phyloP scores from a whole-genome alignment of 2,113 vertebrate species.

The Murina feae region DNA sequence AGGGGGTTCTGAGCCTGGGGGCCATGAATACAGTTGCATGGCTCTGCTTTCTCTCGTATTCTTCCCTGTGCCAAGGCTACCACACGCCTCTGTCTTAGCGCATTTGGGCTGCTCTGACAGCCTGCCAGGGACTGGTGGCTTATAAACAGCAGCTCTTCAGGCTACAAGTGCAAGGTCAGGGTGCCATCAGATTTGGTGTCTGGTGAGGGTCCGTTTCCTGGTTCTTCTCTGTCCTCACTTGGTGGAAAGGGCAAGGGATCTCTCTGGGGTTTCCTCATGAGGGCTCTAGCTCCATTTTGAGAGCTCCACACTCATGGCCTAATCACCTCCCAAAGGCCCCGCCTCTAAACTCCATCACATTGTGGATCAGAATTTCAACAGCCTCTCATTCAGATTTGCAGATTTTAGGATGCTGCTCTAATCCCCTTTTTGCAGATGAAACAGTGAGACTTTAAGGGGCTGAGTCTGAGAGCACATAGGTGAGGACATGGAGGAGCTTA shows the following conservation, averaged over 20 bases:
- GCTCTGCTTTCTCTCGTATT: neutral
- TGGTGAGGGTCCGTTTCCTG: neutral
- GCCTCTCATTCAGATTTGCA: neutral
- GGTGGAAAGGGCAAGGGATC: neutral
- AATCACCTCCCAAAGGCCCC: neutral
- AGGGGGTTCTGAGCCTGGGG: neutral
- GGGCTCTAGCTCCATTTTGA: neutral
- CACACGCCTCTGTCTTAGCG: accelerated
- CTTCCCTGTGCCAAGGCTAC: neutral
- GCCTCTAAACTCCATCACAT: neutral
- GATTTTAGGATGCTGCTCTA: neutral
- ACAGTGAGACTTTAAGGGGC: neutral
- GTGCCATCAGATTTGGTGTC: neutral
- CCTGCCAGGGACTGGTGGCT: neutral
- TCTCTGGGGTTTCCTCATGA: neutral
- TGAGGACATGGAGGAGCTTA: neutral
- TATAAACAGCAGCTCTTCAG: neutral
- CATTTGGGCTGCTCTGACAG: accelerated
- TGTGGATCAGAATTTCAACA: neutral
- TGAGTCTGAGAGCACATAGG: neutral
- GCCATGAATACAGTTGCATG: accelerated
- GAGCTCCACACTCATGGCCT: neutral
- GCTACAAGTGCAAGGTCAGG: neutral
- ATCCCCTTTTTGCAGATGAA: neutral
- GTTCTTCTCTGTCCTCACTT: neutral